Evolutionary conservation across 2,113 vertebrate genomes (phyloP).

Genomic region (Neolamprologus longior): DNA sequence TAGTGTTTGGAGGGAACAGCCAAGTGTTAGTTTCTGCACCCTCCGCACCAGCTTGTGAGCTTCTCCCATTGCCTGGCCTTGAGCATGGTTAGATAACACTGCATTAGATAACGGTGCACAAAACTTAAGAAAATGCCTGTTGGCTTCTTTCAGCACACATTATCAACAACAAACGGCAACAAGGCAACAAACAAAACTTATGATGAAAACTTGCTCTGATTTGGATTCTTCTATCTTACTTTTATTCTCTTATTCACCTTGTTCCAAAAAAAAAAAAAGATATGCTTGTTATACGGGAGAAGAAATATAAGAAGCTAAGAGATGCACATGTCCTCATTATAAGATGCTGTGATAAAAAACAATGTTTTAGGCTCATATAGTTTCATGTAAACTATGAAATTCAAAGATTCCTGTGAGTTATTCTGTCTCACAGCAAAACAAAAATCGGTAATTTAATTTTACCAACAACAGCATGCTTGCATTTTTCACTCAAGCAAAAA

Average conservation of each 20-base stretch:
- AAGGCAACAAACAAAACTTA: slow-evolving; percentile 1
- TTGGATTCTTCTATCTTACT: not conserved
- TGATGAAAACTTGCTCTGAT: slow-evolving; percentile 2
- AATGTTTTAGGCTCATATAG: not conserved
- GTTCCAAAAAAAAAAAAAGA: not conserved
- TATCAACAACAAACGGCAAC: slow-evolving; percentile 3
- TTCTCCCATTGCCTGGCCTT: slow-evolving; percentile 1
- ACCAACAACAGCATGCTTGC: not conserved
- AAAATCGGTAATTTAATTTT: not conserved
- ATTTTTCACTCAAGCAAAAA: not conserved
- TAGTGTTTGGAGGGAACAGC: not conserved
- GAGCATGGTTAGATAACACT: slow-evolving; percentile 46
- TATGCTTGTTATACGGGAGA: not conserved
- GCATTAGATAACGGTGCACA: slow-evolving; percentile 33
- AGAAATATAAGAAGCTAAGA: not conserved
- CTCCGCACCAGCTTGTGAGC: slow-evolving; percentile 13
- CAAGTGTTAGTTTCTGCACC: slow-evolving; percentile 4
- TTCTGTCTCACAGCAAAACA: not conserved
- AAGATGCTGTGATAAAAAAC: not conserved
- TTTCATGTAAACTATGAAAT: not conserved
- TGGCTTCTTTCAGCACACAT: slow-evolving; percentile 32
- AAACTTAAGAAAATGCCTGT: slow-evolving; percentile 27
- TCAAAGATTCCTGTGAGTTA: not conserved
- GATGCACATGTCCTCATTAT: not conserved
- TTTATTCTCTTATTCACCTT: not conserved